Percentiles rank a stretch among this genome's conserved stretches.
These are phyloP conservation scores for Polyploca ridens DNA, from an alignment of 2,888 invertebrate species.

Conservation along the genomic window DNA sequence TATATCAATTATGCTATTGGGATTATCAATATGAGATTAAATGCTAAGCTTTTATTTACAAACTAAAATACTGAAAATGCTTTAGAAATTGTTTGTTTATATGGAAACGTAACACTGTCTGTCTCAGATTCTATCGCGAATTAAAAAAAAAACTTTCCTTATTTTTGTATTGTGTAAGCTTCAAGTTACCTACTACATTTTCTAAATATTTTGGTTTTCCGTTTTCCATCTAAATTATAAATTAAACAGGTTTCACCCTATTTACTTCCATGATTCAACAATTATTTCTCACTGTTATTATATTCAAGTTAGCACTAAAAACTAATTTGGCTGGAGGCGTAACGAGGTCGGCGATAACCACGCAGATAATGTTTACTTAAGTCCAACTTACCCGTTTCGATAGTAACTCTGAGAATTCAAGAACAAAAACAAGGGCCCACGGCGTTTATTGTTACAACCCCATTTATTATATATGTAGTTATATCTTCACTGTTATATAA, in stretches of 20 bases:
- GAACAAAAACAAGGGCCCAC: slow-evolving; percentile 68
- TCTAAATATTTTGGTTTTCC: too few relatives aligned
- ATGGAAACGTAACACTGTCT: too few relatives aligned
- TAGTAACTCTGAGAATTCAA: slow-evolving; percentile 45
- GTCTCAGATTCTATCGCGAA: too few relatives aligned
- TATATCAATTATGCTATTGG: background rate
- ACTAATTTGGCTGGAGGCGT: slow-evolving; percentile 53
- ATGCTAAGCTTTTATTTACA: background rate
- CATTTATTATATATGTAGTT: slow-evolving; percentile 60
- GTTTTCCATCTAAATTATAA: background rate
- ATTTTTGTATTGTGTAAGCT: too few relatives aligned
- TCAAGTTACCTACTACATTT: too few relatives aligned
- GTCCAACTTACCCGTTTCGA: slow-evolving; percentile 45
- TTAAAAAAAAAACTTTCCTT: too few relatives aligned
- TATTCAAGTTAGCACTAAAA: slow-evolving; percentile 57
- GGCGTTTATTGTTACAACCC: slow-evolving; percentile 69
- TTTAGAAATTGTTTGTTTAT: background rate
- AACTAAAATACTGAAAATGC: background rate
- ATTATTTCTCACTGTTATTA: slow-evolving; percentile 36
- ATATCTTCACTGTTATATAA: slow-evolving; percentile 55
- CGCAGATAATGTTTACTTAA: slow-evolving; percentile 61
- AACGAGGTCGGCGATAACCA: slow-evolving; percentile 48
- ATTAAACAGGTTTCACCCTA: background rate
- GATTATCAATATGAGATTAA: background rate
- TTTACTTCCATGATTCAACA: slow-evolving; percentile 13